Percentiles rank a stretch among this genome's conserved stretches.
Conservation (phyloP, 1,140 invertebrate species). For the Macrobrachium nipponense region DNA sequence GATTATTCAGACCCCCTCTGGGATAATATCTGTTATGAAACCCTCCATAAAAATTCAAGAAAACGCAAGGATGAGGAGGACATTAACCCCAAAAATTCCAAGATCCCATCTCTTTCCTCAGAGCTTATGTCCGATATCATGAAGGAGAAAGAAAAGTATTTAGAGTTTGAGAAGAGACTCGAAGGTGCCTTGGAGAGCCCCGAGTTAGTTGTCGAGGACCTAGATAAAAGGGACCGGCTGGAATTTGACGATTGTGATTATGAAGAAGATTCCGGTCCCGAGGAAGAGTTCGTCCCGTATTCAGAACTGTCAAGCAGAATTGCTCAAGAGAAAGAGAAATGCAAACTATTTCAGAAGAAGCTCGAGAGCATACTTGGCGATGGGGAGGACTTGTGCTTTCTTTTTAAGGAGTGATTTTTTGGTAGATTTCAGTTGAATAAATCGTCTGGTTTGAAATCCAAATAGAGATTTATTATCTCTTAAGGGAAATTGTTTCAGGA, state of each 20-base stretch:
- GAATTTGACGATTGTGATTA: too few species aligned
- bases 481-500: too few species aligned
- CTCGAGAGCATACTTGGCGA: slow-evolving; percentile 7
- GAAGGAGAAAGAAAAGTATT: slow-evolving; percentile 35
- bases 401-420: slow-evolving; percentile 5
- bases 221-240: too few species aligned
- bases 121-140: slow-evolving; percentile 37
- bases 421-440: too few species aligned
- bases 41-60: neutral
- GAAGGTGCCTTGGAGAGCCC: neutral
- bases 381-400: slow-evolving; percentile 34
- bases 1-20: slow-evolving; percentile 13
- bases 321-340: slow-evolving; percentile 13
- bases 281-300: neutral
- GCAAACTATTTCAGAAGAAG: neutral
- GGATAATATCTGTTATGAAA: neutral
- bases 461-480: too few species aligned
- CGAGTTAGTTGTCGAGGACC: too few species aligned
- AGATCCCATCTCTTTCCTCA: slow-evolving; percentile 6
- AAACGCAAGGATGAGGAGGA: slow-evolving; percentile 36
- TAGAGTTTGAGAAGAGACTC: slow-evolving; percentile 42
- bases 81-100: slow-evolving; percentile 4
- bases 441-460: too few species aligned
- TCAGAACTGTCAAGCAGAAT: neutral
- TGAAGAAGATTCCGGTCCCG: neutral